Base-by-base conservation (phyloP, 2,888 invertebrate genomes). In the Crossocerus cetratus region DNA sequence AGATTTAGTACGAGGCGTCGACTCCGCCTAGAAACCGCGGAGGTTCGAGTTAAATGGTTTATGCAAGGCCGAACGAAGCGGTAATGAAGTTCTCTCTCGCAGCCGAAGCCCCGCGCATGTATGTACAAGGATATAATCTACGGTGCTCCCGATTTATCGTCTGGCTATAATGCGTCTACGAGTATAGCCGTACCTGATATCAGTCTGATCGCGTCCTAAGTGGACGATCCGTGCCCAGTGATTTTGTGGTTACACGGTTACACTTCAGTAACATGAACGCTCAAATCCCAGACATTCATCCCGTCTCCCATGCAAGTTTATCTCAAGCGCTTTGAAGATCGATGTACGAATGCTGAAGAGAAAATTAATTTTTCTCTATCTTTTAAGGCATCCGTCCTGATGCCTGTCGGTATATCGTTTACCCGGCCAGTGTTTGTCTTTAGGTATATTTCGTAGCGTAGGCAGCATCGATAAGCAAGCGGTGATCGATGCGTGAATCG, bases 21-120 rank as follows among this genome's bases (percentile, higher is more conserved):
- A 83, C 86, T 87, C 87, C 87, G 86, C 87, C 86, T 88, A 83
- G 87, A 87, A 89, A 87, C 88, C 88, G 86, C 87, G 86, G 86
- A 88, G 81, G 87, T 89, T 87, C 86, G 87, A 88, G 89, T 89
- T 89, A 89, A 89, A 89, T 89, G 89, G 89, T 88, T 89, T 89
- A 89, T 87, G 89, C 89, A 89, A 89, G 89, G 89, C 86, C 88
- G 89, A 88, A 86, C 86, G 86, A 85, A 85, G 84, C 86, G 87
- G 88, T 89, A 89, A 89, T 89, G 88, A 89, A 89, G 89, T 89
- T 88, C 88, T 86, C 89, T 88, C 88, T 86, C 86, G 84, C 83
- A 81, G 83, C 70, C 32, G 32, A 32, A 32, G 32, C 32, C 32
- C 32, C 32, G 62, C 57, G 55, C 69, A 49, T 16, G n/a, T 72